These are phyloP conservation scores for Triops longicaudatus DNA, from an alignment of 1,140 invertebrate genomes.

Conservation along the genomic window DNA sequence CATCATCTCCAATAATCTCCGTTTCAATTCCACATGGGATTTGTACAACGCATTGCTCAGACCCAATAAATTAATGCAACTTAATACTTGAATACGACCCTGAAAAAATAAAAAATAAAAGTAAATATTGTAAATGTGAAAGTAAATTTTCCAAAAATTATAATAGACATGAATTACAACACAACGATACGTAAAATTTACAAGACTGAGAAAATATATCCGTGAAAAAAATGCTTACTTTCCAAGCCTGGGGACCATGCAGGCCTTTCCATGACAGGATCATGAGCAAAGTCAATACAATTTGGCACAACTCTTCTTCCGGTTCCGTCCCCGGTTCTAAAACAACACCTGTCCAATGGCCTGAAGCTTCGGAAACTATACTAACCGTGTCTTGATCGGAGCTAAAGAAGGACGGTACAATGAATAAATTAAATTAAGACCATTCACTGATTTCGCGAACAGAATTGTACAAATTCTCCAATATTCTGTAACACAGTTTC, in stretches of 20 bases:
- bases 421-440: neutral
- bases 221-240: constrained; percentile 37
- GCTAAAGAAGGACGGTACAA: neutral
- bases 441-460: too few relatives aligned
- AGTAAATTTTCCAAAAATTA: too few relatives aligned
- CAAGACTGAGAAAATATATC: neutral
- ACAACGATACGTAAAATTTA: too few relatives aligned
- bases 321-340: constrained; percentile 38
- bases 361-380: constrained; percentile 27
- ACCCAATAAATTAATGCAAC: constrained; percentile 51
- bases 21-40: constrained; percentile 48
- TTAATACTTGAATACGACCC: constrained; percentile 53
- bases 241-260: constrained; percentile 32
- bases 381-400: constrained; percentile 23
- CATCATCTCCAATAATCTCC: constrained; percentile 52
- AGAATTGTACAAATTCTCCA: neutral
- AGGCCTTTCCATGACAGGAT: constrained; percentile 55
- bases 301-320: constrained; percentile 50
- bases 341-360: constrained; percentile 24
- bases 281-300: constrained; percentile 49
- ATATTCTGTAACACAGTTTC: too few relatives aligned
- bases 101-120: constrained; percentile 31
- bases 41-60: constrained; percentile 50
- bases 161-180: too few relatives aligned
- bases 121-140: too few relatives aligned